Evolutionary conservation across 2,113 vertebrate genomes (phyloP).

Genomic region (Blennius ocellaris): DNA sequence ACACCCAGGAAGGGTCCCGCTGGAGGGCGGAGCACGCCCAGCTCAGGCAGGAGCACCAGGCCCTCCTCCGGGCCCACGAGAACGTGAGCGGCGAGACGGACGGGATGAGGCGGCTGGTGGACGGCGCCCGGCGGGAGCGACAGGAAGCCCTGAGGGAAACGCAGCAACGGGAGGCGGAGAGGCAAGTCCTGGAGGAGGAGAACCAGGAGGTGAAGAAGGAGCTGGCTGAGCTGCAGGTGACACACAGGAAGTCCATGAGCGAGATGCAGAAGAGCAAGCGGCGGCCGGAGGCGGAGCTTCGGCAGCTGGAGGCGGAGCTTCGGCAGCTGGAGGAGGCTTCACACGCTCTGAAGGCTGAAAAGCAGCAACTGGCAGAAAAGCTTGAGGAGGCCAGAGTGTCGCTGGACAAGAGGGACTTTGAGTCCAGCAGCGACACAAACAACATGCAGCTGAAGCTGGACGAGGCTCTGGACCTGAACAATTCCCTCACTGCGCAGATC

Average conservation of each 20-base stretch:
- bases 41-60: constrained; percentile 90
- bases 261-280: no score
- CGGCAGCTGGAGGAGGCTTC: constrained; percentile 72
- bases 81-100: constrained; percentile 90
- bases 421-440: constrained; percentile 75
- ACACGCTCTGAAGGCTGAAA: constrained; percentile 81
- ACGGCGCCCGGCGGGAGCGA: constrained; percentile 85
- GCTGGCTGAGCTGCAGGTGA: constrained; percentile 64
- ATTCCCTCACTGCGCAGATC: constrained; percentile 77
- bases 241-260: constrained; percentile 51
- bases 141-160: constrained; percentile 83
- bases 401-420: constrained; percentile 77
- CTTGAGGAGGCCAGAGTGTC: constrained; percentile 71
- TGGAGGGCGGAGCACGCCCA: constrained; percentile 89
- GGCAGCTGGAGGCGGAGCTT: constrained; percentile 76
- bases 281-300: constrained; percentile 79
- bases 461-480: constrained; percentile 77
- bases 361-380: constrained; percentile 70
- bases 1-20: constrained; percentile 88
- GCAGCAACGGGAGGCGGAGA: constrained; percentile 78
- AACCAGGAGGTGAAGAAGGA: constrained; percentile 75
- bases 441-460: constrained; percentile 82
- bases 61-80: constrained; percentile 89
- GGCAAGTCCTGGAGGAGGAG: constrained; percentile 77
- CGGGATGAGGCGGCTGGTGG: constrained; percentile 89